Evolutionary conservation across 1,140 invertebrate genomes (phyloP).

Genomic region (Octopus sinensis): DNA sequence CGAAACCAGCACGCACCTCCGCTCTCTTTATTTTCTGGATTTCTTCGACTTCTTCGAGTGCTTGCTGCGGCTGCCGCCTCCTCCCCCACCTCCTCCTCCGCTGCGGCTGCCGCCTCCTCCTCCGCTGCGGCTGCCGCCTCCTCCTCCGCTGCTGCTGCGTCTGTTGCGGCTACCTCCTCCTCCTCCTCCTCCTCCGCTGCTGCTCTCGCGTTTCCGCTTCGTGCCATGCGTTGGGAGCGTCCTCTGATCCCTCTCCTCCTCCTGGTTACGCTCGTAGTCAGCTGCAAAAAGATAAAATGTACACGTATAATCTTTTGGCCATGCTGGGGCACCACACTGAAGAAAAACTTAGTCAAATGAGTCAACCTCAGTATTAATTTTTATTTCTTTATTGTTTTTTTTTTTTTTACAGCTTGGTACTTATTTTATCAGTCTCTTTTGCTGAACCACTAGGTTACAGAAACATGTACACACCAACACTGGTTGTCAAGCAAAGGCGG

Average conservation of each 20-base stretch:
- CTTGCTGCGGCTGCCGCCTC: no score
- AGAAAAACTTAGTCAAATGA: neutral
- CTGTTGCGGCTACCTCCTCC: no score
- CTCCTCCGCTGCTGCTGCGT: no score
- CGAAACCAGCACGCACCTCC: no score
- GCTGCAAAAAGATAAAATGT: constrained; percentile 19
- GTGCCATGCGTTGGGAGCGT: neutral
- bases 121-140: no score
- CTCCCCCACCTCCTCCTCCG: no score
- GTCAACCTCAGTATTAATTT: constrained; percentile 4
- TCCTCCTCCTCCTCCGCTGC: neutral
- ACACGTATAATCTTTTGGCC: neutral
- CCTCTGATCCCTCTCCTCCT: constrained; percentile 8
- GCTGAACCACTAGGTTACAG: neutral
- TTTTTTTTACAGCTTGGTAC: neutral
- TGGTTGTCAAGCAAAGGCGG: no score
- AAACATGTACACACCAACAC: no score
- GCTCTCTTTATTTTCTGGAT: no score
- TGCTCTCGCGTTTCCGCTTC: neutral
- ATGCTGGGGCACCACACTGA: neutral
- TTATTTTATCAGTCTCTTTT: constrained; percentile 19
- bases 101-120: no score
- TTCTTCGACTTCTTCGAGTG: no score
- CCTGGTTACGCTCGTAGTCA: constrained; percentile 23
- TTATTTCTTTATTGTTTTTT: neutral